These are phyloP conservation scores for Apodemus speciosus DNA, from an alignment of 2,113 vertebrate genomes.

Conservation along the genomic window DNA sequence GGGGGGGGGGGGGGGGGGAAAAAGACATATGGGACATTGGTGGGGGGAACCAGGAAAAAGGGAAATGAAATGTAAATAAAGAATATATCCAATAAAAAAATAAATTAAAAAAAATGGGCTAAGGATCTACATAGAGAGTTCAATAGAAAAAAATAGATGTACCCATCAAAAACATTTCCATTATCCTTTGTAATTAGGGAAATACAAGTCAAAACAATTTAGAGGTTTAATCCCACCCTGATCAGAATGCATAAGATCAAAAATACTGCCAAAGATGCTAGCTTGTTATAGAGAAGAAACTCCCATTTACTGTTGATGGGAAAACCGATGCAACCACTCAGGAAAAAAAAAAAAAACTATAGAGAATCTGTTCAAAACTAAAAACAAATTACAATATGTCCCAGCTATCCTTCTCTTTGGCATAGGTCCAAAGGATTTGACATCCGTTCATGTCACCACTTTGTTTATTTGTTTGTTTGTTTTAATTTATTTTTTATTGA, in stretches of 20 bases:
- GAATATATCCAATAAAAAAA: too few species aligned
- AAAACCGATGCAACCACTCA: not conserved
- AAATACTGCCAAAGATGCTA: not conserved
- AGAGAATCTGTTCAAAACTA: not conserved
- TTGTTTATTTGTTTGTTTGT: too few species aligned
- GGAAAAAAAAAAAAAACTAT: not conserved
- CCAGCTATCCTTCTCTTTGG: not conserved
- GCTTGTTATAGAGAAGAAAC: not conserved
- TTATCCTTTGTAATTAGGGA: too few species aligned
- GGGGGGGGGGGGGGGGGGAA: too few species aligned
- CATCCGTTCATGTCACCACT: not conserved
- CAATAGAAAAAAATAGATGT: too few species aligned
- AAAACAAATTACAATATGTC: not conserved
- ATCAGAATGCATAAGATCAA: not conserved
- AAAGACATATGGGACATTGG: too few species aligned
- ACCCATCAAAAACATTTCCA: too few species aligned
- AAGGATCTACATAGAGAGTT: too few species aligned
- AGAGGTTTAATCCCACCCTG: not conserved
- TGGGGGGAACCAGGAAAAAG: too few species aligned
- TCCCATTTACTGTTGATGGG: not conserved
- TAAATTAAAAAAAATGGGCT: too few species aligned
- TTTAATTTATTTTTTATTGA: too few species aligned
- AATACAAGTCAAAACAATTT: not conserved
- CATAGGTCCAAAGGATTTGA: not conserved
- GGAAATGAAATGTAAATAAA: too few species aligned